Conservation (phyloP, 1,140 invertebrate genomes). For the Alviniconcha marisindica region DNA sequence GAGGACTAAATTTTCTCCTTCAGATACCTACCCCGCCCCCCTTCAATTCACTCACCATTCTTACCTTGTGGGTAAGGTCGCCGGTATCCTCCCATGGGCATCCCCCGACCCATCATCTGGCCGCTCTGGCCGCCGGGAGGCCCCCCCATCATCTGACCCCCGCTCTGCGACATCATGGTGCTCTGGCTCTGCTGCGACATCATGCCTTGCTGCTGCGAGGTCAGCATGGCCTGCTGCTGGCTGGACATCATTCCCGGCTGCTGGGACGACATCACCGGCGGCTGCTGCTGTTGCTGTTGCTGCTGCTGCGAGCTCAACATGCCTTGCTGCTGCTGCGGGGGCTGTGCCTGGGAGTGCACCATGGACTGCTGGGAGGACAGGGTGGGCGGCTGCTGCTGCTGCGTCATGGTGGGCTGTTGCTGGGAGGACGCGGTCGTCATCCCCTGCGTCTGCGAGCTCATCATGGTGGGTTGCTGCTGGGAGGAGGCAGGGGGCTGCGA, state of each 20-base stretch:
- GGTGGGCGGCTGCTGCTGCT: constrained; percentile 63
- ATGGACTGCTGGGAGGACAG: constrained; percentile 53
- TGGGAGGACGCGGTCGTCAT: constrained; percentile 58
- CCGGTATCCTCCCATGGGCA: constrained; percentile 37
- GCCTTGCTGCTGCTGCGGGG: constrained; percentile 48
- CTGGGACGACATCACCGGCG: constrained; percentile 52
- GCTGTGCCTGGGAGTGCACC: constrained; percentile 61
- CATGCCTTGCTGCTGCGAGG: constrained; percentile 50
- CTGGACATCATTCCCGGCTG: constrained; percentile 45
- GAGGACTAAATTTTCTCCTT: too few species aligned
- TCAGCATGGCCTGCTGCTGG: constrained; percentile 50
- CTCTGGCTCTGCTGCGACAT: constrained; percentile 46
- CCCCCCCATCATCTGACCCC: constrained; percentile 40
- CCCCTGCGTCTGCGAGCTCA: constrained; percentile 31
- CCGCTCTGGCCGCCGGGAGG: constrained; percentile 41
- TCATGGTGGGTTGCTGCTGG: constrained; percentile 29
- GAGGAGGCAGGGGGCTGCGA: constrained; percentile 40
- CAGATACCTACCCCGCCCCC: too few species aligned
- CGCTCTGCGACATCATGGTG: constrained; percentile 56
- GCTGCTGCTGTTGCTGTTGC: too few species aligned
- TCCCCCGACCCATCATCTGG: constrained; percentile 35
- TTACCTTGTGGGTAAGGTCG: constrained; percentile 32
- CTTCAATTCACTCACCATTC: constrained; percentile 35
- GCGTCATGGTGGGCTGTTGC: constrained; percentile 63
- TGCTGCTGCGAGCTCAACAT: constrained; percentile 59